A percentile compares a stretch with the other conserved stretches of the same genome.
Conservation (phyloP, 2,113 vertebrate genomes). For the Mionectes macconnelli region DNA sequence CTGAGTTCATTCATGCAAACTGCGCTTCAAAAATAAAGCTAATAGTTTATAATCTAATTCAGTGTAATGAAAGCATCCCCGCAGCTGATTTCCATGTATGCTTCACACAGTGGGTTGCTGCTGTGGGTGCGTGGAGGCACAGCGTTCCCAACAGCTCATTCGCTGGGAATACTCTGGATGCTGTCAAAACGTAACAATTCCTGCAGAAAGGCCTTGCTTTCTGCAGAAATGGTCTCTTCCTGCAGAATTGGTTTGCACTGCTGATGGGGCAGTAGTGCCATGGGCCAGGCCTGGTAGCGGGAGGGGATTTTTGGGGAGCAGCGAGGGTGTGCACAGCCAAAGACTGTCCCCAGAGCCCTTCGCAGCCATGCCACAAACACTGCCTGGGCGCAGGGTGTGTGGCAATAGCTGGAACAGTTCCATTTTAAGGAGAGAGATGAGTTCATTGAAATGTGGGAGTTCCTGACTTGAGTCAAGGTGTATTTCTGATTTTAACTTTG, state of each 20-base stretch:
- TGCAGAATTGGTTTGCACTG: neutral
- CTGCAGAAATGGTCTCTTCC: neutral
- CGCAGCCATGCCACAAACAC: neutral
- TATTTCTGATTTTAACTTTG: neutral
- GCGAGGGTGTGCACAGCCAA: accelerated
- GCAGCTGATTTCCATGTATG: neutral
- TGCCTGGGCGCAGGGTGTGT: accelerated
- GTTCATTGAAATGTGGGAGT: neutral
- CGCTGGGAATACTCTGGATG: neutral
- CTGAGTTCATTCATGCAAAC: neutral
- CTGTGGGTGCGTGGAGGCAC: accelerated
- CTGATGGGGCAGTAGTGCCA: neutral
- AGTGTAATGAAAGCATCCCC: neutral
- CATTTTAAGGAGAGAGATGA: neutral
- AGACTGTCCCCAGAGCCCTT: neutral
- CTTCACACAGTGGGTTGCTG: accelerated
- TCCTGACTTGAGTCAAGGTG: neutral
- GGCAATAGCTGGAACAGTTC: neutral
- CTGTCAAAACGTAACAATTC: accelerated
- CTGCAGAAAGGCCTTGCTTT: neutral
- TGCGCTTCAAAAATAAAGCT: neutral
- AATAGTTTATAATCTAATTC: neutral
- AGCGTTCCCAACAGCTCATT: accelerated
- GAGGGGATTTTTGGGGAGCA: neutral
- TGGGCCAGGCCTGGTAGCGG: accelerated